Evolutionary conservation across 2,797 vertebrate genomes (phyloP).

Genomic region (Onychomys torridus): DNA sequence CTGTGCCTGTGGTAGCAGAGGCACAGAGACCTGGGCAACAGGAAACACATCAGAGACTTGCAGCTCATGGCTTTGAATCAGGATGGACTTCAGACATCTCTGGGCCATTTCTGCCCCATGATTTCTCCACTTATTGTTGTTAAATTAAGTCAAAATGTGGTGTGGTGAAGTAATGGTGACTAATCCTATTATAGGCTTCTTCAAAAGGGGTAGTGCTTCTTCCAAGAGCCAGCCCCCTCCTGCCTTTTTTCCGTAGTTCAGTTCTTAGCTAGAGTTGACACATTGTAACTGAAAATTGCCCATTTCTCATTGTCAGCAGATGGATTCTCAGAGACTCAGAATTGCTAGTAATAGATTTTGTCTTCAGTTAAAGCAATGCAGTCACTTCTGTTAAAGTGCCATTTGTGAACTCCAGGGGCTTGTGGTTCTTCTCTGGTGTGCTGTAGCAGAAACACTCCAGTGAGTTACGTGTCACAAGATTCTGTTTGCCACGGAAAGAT

Average conservation of each 20-base stretch:
- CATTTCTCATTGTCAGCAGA: slow-evolving; percentile 73
- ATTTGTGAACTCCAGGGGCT: slow-evolving; percentile 50
- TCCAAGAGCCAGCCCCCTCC: neutral
- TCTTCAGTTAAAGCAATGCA: slow-evolving; percentile 44
- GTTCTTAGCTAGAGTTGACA: slow-evolving; percentile 70
- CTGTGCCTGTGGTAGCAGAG: slow-evolving; percentile 20
- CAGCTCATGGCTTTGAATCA: slow-evolving; percentile 1
- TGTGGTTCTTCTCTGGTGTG: slow-evolving; percentile 39
- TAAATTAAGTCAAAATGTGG: slow-evolving; percentile 70
- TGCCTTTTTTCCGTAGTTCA: slow-evolving; percentile 67
- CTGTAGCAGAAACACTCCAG: neutral
- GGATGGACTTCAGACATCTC: slow-evolving; percentile 36
- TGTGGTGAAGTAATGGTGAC: slow-evolving; percentile 72
- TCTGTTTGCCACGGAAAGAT: slow-evolving; percentile 56
- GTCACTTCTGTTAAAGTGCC: neutral
- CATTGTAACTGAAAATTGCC: slow-evolving; percentile 64
- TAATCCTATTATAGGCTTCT: slow-evolving; percentile 72
- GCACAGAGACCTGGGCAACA: slow-evolving; percentile 5
- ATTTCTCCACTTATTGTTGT: slow-evolving; percentile 67
- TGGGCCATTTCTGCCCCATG: slow-evolving; percentile 35
- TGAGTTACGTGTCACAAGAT: slow-evolving; percentile 19
- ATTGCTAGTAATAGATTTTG: slow-evolving; percentile 72
- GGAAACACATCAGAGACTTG: slow-evolving; percentile 29
- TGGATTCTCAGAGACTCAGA: slow-evolving; percentile 71
- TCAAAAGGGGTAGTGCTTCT: slow-evolving; percentile 59